Conservation (phyloP, 2,888 invertebrate genomes). For the Papilio gigon region DNA sequence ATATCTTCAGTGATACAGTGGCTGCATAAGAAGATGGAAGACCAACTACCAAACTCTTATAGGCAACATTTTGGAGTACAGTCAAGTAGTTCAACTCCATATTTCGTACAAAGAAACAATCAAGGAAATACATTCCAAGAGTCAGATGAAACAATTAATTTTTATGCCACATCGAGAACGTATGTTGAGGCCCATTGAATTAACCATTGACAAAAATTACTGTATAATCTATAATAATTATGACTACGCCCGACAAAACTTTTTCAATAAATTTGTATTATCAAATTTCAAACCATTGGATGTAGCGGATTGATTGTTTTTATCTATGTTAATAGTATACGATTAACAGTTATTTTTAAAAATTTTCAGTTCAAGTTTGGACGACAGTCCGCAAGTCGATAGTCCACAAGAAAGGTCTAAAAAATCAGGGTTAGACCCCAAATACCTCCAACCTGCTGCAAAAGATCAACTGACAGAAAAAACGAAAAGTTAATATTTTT, state of each 20-base stretch:
- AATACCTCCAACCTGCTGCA: conserved; percentile 69
- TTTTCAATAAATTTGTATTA: too few species aligned
- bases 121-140: conserved; percentile 58
- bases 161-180: conserved; percentile 74
- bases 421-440: conserved; percentile 70
- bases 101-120: conserved; percentile 60
- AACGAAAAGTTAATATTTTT: conserved; percentile 54
- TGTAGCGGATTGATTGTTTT: background rate
- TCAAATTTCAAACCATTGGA: background rate
- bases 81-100: conserved; percentile 70
- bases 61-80: conserved; percentile 45
- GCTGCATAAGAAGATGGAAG: conserved; percentile 78
- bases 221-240: too few species aligned
- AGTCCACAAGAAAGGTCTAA: conserved; percentile 46
- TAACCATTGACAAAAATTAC: background rate
- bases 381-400: conserved; percentile 64
- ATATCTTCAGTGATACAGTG: conserved; percentile 75
- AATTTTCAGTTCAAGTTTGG: conserved; percentile 62
- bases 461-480: conserved; percentile 51
- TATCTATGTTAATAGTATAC: too few species aligned
- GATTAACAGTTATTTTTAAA: conserved; percentile 9
- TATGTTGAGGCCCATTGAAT: conserved; percentile 51
- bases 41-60: conserved; percentile 45
- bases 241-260: too few species aligned
- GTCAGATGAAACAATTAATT: conserved; percentile 74